Evolutionary conservation across 2,888 invertebrate genomes (phyloP).

Genomic region (Brachynemurus nebulosus): DNA sequence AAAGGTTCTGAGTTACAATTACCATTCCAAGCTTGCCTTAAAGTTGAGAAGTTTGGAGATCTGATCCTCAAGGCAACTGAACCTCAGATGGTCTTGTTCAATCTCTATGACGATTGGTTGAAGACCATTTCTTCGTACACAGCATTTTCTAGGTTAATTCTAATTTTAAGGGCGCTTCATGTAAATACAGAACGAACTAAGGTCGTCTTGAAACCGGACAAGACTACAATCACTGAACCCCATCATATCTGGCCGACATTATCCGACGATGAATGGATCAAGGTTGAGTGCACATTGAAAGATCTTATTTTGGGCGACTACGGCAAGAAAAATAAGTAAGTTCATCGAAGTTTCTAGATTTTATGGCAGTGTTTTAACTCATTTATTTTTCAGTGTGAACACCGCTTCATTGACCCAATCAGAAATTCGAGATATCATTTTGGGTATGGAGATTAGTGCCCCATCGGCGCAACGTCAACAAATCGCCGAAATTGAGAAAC

Average conservation of each 20-base stretch:
- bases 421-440: constrained; percentile 96
- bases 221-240: constrained; percentile 96
- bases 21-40: constrained; percentile 97
- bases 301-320: constrained; percentile 98
- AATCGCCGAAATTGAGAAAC: constrained; percentile 99
- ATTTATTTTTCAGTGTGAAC: constrained; percentile 68
- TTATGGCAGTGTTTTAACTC: not conserved
- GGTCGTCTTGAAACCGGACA: constrained; percentile 96
- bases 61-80: constrained; percentile 97
- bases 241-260: constrained; percentile 99
- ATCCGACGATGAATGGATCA: constrained; percentile 98
- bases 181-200: constrained; percentile 99
- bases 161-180: constrained; percentile 91
- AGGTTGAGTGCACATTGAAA: constrained; percentile 77
- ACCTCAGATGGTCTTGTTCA: constrained; percentile 99
- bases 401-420: constrained; percentile 98
- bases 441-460: constrained; percentile 99
- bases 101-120: constrained; percentile 98
- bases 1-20: constrained; percentile 97
- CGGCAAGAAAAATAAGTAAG: constrained; percentile 97
- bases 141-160: constrained; percentile 91
- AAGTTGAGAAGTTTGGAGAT: constrained; percentile 99
- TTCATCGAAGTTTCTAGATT: too few relatives aligned
- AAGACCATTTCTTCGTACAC: constrained; percentile 99
- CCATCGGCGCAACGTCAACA: constrained; percentile 98